phyloP scores from a whole-genome alignment of 2,888 invertebrate species.

The Melanotus villosus region DNA sequence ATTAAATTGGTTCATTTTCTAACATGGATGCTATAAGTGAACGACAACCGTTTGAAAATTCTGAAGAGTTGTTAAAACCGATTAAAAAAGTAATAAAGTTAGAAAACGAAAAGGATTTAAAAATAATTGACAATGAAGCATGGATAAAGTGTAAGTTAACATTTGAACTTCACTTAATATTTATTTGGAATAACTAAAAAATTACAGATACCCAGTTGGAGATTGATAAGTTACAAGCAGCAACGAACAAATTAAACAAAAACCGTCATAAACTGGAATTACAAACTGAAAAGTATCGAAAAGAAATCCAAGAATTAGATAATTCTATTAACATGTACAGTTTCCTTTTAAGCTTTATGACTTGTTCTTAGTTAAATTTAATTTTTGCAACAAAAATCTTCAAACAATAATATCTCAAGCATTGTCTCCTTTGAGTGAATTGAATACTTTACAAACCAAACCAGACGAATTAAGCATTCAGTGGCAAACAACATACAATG shows the following conservation, averaged over 20 bases:
- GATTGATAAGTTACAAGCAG: neutral
- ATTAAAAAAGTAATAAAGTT: too few relatives aligned
- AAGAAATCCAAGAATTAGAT: neutral
- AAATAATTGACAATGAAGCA: neutral
- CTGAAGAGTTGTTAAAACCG: too few relatives aligned
- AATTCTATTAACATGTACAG: conserved; percentile 3
- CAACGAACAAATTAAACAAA: neutral
- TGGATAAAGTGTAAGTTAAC: neutral
- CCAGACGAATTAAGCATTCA: neutral
- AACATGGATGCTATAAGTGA: too few relatives aligned
- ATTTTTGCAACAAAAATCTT: too few relatives aligned
- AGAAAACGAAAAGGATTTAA: too few relatives aligned
- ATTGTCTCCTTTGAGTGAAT: too few relatives aligned
- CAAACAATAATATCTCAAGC: too few relatives aligned
- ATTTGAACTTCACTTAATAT: neutral
- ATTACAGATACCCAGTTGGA: neutral
- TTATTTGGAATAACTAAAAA: too few relatives aligned
- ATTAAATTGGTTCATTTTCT: too few relatives aligned
- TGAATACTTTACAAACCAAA: neutral
- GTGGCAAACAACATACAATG: neutral
- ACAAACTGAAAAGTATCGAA: neutral
- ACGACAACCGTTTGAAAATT: too few relatives aligned
- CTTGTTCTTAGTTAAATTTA: too few relatives aligned
- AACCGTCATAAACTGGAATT: neutral
- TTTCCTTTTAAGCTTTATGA: neutral